A percentile compares a stretch with the other conserved stretches of the same genome.
phyloP scores from a whole-genome alignment of 2,113 vertebrate species.

The Centropus bengalensis region DNA sequence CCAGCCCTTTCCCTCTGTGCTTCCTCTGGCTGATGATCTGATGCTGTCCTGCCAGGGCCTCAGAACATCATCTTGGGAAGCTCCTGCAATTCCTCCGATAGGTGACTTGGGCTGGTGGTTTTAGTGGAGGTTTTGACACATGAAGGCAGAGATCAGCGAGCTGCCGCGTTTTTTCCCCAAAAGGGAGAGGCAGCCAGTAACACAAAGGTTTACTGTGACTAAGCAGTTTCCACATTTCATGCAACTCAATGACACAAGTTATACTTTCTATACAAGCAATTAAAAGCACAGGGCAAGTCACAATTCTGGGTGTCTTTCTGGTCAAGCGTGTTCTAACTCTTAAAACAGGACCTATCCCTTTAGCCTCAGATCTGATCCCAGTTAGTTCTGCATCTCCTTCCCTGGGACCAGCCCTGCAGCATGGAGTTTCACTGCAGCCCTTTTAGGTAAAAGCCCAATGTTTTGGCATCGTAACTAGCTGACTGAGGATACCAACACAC shows the following conservation, averaged over 20 bases:
- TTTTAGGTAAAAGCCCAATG: not conserved
- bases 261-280: not conserved
- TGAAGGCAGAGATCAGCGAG: not conserved
- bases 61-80: not conserved
- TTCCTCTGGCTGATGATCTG: not conserved
- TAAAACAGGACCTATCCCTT: not conserved
- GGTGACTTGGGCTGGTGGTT: not conserved
- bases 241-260: not conserved
- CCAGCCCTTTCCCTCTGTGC: not conserved
- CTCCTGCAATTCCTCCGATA: not conserved
- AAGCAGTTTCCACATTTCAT: not conserved
- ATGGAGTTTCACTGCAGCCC: not conserved
- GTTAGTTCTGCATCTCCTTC: not conserved
- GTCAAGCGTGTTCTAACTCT: not conserved
- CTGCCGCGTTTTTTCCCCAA: not conserved
- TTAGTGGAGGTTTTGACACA: not conserved
- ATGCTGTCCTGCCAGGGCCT: not conserved
- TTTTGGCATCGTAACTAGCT: not conserved
- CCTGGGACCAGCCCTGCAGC: not conserved
- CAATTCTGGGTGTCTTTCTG: not conserved
- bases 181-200: not conserved
- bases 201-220: not conserved
- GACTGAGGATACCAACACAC: not conserved
- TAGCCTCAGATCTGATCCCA: not conserved
- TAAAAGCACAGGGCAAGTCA: not conserved